Evolutionary conservation across 2,888 invertebrate genomes (phyloP).

Genomic region (Gibbula magus): DNA sequence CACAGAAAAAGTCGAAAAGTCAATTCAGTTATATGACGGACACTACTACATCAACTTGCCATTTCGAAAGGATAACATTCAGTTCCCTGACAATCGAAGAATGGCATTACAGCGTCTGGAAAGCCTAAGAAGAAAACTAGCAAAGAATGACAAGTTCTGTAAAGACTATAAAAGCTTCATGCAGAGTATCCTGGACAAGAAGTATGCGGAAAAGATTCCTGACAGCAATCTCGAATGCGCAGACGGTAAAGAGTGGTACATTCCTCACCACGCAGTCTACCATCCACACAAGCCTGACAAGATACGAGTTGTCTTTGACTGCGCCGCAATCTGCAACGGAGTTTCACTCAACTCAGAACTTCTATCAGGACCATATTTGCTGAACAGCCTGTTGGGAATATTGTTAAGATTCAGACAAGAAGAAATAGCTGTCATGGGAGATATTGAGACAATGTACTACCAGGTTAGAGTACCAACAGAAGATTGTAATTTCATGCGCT

Average conservation of each 20-base stretch:
- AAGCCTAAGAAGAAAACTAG: too few relatives aligned
- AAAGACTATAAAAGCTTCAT: conserved; percentile 31
- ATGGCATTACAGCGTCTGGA: too few relatives aligned
- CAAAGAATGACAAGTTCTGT: not conserved
- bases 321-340: conserved; percentile 34
- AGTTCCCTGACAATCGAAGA: not conserved
- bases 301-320: too few relatives aligned
- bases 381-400: conserved; percentile 45
- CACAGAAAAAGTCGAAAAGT: not conserved
- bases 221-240: not conserved
- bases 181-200: conserved; percentile 27
- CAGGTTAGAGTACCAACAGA: conserved; percentile 37
- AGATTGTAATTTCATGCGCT: conserved; percentile 35
- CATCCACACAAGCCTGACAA: conserved; percentile 39
- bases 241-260: conserved; percentile 37
- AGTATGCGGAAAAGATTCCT: too few relatives aligned
- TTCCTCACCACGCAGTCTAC: conserved; percentile 38
- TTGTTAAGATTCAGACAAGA: conserved; percentile 44
- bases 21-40: not conserved
- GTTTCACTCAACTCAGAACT: conserved; percentile 42
- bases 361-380: too few relatives aligned
- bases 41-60: conserved; percentile 21
- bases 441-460: conserved; percentile 42
- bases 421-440: conserved; percentile 41
- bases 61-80: not conserved